Evolutionary conservation across 2,797 vertebrate species (phyloP).

Genomic region (Leptoclinus maculatus): DNA sequence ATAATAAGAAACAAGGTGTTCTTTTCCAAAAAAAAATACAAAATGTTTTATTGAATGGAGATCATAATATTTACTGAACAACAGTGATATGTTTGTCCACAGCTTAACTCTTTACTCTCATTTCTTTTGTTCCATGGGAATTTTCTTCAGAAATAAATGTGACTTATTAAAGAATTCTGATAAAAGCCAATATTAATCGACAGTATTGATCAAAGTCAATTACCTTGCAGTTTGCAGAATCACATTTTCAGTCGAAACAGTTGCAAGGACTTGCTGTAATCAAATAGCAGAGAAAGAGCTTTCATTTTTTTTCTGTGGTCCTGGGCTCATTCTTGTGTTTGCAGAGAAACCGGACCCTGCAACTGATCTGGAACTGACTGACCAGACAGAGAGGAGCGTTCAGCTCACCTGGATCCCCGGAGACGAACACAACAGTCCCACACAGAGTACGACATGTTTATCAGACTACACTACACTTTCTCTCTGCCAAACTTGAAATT

Average conservation of each 20-base stretch:
- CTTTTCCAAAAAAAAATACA: background rate
- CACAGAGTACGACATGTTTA: slow-evolving; percentile 83
- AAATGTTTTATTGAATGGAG: background rate
- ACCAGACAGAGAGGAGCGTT: slow-evolving; percentile 89
- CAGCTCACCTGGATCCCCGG: slow-evolving; percentile 94
- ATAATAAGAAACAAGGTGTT: background rate
- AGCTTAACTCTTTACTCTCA: background rate
- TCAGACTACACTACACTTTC: background rate
- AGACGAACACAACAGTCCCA: slow-evolving; percentile 94
- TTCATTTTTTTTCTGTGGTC: background rate
- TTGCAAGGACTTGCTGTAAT: background rate
- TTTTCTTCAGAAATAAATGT: background rate
- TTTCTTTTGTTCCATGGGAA: background rate
- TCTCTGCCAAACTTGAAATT: background rate
- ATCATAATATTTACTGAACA: background rate
- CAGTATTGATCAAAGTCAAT: background rate
- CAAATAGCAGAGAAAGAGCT: background rate
- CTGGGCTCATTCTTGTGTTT: slow-evolving; percentile 11
- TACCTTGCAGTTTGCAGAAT: too few species aligned
- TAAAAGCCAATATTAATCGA: background rate
- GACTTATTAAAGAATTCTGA: background rate
- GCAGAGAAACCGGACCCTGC: slow-evolving; percentile 92
- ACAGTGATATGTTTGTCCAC: background rate
- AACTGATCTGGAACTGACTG: slow-evolving; percentile 92
- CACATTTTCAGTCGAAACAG: background rate